These are phyloP conservation scores for Tridacna gigas DNA, from an alignment of 2,888 invertebrate genomes.

Conservation along the genomic window DNA sequence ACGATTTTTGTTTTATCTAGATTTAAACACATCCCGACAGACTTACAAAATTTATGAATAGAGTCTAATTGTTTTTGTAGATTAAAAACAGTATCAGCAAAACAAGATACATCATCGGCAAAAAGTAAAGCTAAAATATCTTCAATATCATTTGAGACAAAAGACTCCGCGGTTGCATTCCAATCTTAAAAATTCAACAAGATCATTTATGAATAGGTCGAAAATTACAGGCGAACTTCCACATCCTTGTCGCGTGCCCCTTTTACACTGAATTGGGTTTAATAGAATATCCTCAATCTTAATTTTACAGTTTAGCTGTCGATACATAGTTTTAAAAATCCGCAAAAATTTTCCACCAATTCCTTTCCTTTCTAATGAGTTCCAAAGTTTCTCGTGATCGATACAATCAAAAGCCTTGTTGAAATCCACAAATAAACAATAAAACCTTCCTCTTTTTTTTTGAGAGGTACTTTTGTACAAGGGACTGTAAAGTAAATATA, in stretches of 20 bases:
- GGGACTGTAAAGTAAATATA: conserved; percentile 10
- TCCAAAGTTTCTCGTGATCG: neutral
- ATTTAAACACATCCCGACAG: conserved; percentile 21
- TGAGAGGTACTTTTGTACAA: neutral
- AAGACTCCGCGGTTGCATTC: conserved; percentile 9
- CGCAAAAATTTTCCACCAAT: neutral
- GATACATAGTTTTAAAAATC: neutral
- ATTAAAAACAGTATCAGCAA: conserved; percentile 4
- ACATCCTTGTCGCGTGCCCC: conserved; percentile 23
- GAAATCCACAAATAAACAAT: conserved; percentile 1
- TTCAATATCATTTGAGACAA: conserved; percentile 18
- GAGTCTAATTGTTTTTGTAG: conserved; percentile 14
- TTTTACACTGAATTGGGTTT: neutral
- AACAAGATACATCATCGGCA: conserved; percentile 9
- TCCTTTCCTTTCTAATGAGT: neutral
- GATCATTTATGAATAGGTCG: conserved; percentile 17
- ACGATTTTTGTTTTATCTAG: neutral
- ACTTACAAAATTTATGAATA: conserved; percentile 13
- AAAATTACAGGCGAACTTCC: conserved; percentile 12
- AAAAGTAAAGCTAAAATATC: conserved; percentile 10
- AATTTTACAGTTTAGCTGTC: neutral
- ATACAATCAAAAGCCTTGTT: neutral
- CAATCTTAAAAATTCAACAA: neutral
- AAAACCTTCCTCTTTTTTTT: conserved; percentile 6
- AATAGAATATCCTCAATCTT: neutral